Conservation (phyloP, 2,888 invertebrate genomes). For the Aleiodes testaceus region DNA sequence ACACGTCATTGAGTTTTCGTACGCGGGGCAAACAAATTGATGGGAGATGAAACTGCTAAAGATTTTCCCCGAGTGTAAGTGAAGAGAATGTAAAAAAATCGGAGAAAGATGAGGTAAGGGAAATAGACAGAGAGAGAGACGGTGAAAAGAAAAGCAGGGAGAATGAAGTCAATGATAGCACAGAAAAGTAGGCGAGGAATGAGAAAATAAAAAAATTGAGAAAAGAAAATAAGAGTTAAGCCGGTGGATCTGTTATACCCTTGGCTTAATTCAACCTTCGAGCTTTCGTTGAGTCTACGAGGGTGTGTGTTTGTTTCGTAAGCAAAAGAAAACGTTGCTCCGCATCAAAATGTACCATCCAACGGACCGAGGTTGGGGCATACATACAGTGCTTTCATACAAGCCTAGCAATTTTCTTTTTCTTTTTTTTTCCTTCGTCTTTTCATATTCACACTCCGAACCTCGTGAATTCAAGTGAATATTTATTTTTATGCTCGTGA, state of each 20-base stretch:
- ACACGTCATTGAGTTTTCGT: slow-evolving; percentile 18
- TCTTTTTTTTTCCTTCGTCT: too few relatives aligned
- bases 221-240: slow-evolving; percentile 40
- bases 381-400: too few relatives aligned
- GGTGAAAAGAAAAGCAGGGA: slow-evolving; percentile 35
- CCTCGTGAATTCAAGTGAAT: too few relatives aligned
- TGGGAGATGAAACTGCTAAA: slow-evolving; percentile 46
- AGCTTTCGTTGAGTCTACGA: slow-evolving; percentile 56
- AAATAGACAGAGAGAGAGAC: not conserved
- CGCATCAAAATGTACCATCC: slow-evolving; percentile 59
- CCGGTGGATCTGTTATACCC: slow-evolving; percentile 46
- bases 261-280: slow-evolving; percentile 53
- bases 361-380: too few relatives aligned
- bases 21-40: slow-evolving; percentile 50
- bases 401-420: too few relatives aligned
- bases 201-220: slow-evolving; percentile 29
- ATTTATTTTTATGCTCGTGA: too few relatives aligned
- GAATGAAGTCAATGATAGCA: slow-evolving; percentile 19
- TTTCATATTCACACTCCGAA: too few relatives aligned
- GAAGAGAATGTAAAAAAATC: slow-evolving; percentile 30
- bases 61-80: slow-evolving; percentile 33
- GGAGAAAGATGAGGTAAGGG: not conserved
- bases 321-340: slow-evolving; percentile 57
- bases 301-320: slow-evolving; percentile 60
- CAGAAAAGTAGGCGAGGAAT: slow-evolving; percentile 36